Conservation (phyloP, 2,797 vertebrate genomes). For the Clarias laeviceps region DNA sequence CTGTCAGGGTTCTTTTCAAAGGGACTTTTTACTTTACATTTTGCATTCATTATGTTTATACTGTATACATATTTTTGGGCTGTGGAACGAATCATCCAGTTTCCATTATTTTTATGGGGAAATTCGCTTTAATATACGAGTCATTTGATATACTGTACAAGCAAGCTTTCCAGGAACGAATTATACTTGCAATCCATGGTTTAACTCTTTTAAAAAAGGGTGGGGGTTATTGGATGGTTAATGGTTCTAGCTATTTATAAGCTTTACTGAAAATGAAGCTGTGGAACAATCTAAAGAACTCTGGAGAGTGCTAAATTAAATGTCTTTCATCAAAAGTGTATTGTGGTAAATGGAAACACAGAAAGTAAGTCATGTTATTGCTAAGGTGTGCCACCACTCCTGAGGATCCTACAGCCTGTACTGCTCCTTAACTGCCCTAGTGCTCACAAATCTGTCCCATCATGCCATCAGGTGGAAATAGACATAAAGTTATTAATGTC, state of each 20-base stretch:
- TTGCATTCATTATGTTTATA: too few relatives aligned
- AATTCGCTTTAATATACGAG: too few relatives aligned
- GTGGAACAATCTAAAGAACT: neutral
- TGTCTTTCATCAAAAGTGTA: neutral
- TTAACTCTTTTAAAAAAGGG: too few relatives aligned
- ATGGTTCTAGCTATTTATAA: neutral
- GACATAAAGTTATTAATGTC: conserved; percentile 19
- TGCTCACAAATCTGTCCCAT: conserved; percentile 43
- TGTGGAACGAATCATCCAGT: too few relatives aligned
- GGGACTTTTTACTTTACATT: too few relatives aligned
- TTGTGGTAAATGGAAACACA: conserved; percentile 2
- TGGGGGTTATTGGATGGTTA: neutral
- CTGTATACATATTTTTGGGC: too few relatives aligned
- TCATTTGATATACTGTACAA: too few relatives aligned
- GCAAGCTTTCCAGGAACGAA: too few relatives aligned
- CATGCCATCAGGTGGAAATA: conserved; percentile 25
- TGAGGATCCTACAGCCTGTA: neutral
- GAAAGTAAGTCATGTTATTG: conserved; percentile 17
- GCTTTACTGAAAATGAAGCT: neutral
- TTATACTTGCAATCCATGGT: too few relatives aligned
- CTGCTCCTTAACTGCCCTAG: conserved; percentile 17
- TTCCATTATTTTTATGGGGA: too few relatives aligned
- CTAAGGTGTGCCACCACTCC: neutral
- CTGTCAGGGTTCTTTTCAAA: too few relatives aligned
- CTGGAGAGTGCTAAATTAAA: conserved; percentile 5